These are phyloP conservation scores for Spilarctia lutea DNA, from an alignment of 2,888 invertebrate genomes.

Conservation along the genomic window DNA sequence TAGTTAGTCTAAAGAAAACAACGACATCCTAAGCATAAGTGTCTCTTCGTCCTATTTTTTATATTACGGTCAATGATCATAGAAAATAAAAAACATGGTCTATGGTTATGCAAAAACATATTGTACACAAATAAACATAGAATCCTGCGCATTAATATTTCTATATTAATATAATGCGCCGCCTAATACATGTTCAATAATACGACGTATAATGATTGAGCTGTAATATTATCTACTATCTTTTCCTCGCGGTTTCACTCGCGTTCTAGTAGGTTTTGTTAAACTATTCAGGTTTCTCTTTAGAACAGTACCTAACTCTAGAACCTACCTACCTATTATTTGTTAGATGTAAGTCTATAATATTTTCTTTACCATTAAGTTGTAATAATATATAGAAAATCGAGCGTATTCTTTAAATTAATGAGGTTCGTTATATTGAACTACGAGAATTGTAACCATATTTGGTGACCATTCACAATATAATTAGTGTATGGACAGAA, in stretches of 20 bases:
- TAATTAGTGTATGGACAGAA: not conserved
- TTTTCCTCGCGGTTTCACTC: not conserved
- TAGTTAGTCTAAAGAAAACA: constrained; percentile 21
- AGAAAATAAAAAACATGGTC: not conserved
- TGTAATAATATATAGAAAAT: too few species aligned
- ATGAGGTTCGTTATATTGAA: not conserved
- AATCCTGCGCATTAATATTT: not conserved
- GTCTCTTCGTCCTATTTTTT: constrained; percentile 8
- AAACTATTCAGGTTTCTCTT: not conserved
- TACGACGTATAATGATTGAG: not conserved
- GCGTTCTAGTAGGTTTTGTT: not conserved
- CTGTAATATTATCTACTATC: not conserved
- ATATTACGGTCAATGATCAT: not conserved
- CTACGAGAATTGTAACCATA: not conserved
- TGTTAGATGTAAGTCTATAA: not conserved
- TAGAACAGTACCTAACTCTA: not conserved
- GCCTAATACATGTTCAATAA: not conserved
- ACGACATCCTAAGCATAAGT: constrained; percentile 18
- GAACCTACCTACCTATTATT: not conserved
- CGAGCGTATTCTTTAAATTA: not conserved
- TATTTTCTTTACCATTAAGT: not conserved
- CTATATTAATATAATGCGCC: not conserved
- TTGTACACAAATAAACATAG: not conserved
- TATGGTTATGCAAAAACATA: not conserved
- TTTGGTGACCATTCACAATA: not conserved